Conservation (phyloP, 2,888 invertebrate species). For the Oscheius sp. region DNA sequence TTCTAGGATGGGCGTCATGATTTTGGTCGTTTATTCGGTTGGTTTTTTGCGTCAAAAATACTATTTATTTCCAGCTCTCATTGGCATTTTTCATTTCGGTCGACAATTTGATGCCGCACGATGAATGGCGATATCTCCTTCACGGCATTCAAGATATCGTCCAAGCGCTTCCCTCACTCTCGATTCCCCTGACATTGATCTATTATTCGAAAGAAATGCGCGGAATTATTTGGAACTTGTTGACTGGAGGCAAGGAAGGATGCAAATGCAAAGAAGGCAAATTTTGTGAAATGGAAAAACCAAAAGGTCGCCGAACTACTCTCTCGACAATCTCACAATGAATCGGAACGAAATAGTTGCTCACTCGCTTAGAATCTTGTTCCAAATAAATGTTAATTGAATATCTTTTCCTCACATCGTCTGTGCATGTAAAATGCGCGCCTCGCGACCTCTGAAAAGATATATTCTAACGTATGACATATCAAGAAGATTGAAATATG, state of each 20-base stretch:
- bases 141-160: constrained; percentile 13
- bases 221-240: background rate
- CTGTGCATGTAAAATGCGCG: no score
- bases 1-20: background rate
- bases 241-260: constrained; percentile 3
- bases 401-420: no score
- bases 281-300: no score
- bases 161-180: constrained; percentile 1
- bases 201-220: constrained; percentile 1
- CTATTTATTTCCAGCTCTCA: constrained; percentile 10
- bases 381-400: no score
- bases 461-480: no score
- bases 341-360: no score
- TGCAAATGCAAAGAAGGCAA: background rate
- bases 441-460: no score
- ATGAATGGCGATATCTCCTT: background rate
- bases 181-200: constrained; percentile 10
- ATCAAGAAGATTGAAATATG: no score
- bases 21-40: constrained; percentile 18
- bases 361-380: no score
- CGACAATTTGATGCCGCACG: background rate
- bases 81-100: background rate
- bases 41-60: background rate
- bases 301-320: no score
- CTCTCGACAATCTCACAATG: no score